Evolutionary conservation across 92 coral and sea anemone species (phyloP), one percentile per base, ranked within the genome.

Genomic region (Zoanthus sansibaricus): DNA sequence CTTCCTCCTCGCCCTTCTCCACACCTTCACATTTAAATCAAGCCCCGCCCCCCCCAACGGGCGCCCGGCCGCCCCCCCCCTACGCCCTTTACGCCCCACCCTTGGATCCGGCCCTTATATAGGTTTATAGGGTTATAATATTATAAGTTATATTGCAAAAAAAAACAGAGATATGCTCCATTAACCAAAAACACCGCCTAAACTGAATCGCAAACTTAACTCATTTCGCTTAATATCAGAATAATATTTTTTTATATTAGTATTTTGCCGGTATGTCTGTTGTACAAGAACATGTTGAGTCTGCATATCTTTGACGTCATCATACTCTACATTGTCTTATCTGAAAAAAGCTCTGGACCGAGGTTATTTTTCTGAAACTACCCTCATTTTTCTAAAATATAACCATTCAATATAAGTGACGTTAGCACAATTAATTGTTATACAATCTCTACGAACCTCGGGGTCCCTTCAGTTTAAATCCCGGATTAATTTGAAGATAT

Each of bases 311-410:
- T n/a, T n/a, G n/a, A 52, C 58, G 1, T 52, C 58, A 52, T 52
- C 58, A 52, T 52, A 56, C 12, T 56, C 62, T 56, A 56, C 62
- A 56, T 56, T 56, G 62, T 56, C 62, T 56, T 56, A 56, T 56
- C 62, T 56, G 62, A 56, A 56, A 56, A 56, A 56, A 56, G 62
- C 12, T 56, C 62, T 56, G 62, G 62, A 56, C 62, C 62, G 62
- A 56, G 12, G 62, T 56, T 56, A 56, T n/a, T 56, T 56, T 56
- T 56, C 62, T 56, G 62, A 56, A 56, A 56, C 62, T 7, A 56
- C 17, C 62, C 62, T 56, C 64, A 56, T 17, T 56, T 56, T 56
- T 56, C 25, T 56, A 56, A 17, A 56, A 56, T 56, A 56, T 56
- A 56, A 17, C 64, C 64, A 56, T 56, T 56, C 64, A 17, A 56